Base-by-base conservation (phyloP, 1,140 invertebrate species). In the Oryzaephilus surinamensis region DNA sequence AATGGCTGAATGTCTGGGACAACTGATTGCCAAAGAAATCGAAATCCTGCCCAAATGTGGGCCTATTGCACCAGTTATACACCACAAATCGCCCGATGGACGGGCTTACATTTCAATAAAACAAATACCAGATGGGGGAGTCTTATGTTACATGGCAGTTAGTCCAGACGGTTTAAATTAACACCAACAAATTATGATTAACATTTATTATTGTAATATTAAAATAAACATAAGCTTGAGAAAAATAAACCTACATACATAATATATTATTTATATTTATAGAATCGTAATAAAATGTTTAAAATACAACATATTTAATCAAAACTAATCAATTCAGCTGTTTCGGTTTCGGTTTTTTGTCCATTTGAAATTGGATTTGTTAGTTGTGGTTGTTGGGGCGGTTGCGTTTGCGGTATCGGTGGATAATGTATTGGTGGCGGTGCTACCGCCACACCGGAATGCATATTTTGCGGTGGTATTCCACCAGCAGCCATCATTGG, bases 291-390 rank as follows among this genome's bases (percentile, higher is more conserved):
- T 20, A 20, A 20, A 20, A 5, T 20, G 19, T 20, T 20, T 23
- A 14, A 12, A 19, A 43, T 26, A 38, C 19, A 23, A 16, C 6
- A 37, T n/a, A 35, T 53, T 70, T 67, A 82, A 63, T 82, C 78
- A 57, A 82, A 82, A 55, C 73, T 77, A 32, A 82, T 82, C 2
- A 82, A 61, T 59, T 81, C 78, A 31, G 75, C 78, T 4, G 76
- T 79, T 48, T 54, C 45, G 0, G 66, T 58, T 6, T 55, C 53
- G 18, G 47, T 45, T 28, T 61, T 45, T 6, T 52, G 19, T 8
- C 11, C 19, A 19, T 40, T 19, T n/a, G n/a, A n/a, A n/a, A n/a
- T n/a, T 26, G 24, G 53, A 51, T 51, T 7, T 19, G 48, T 54
- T 34, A 38, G 43, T 52, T 65, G 24, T 15, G 15, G 52, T 46